phyloP scores from a whole-genome alignment of 2,113 vertebrate species.

The Cephalopterus ornatus region DNA sequence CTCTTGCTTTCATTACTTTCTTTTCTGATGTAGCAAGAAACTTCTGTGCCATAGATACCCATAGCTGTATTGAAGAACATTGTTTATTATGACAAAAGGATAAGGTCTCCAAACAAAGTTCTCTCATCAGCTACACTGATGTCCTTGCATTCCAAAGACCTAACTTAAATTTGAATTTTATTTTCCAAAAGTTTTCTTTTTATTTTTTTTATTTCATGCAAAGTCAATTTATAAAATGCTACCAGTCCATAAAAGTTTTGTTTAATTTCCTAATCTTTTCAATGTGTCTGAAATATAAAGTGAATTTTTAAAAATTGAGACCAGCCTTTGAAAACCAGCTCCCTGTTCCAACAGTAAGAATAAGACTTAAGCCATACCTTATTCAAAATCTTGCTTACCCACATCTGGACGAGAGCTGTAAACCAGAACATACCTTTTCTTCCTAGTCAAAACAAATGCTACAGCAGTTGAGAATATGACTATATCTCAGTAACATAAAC shows the following conservation, averaged over 20 bases:
- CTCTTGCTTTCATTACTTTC: not conserved
- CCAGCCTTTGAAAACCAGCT: not conserved
- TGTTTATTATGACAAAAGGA: not conserved
- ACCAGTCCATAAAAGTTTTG: not conserved
- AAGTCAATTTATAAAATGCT: not conserved
- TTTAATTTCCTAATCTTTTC: not conserved
- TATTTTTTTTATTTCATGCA: not conserved
- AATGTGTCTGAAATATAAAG: not conserved
- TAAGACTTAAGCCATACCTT: not conserved
- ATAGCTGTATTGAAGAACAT: not conserved
- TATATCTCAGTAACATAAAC: not conserved
- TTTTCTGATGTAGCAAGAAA: not conserved
- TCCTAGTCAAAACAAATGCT: not conserved
- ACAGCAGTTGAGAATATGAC: not conserved
- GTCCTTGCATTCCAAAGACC: not conserved
- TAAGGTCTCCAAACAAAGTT: not conserved
- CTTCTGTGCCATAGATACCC: not conserved
- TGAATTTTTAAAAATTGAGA: not conserved
- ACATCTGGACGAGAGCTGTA: not conserved
- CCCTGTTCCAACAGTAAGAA: not conserved
- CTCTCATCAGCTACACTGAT: not conserved
- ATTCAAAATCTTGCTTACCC: not conserved
- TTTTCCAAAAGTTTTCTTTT: not conserved
- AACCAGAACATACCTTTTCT: not conserved
- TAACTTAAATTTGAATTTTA: not conserved